Percentiles rank a stretch among this genome's conserved stretches.
Conservation (phyloP, 2,113 vertebrate species). For the Rhodinocichla rosea region DNA sequence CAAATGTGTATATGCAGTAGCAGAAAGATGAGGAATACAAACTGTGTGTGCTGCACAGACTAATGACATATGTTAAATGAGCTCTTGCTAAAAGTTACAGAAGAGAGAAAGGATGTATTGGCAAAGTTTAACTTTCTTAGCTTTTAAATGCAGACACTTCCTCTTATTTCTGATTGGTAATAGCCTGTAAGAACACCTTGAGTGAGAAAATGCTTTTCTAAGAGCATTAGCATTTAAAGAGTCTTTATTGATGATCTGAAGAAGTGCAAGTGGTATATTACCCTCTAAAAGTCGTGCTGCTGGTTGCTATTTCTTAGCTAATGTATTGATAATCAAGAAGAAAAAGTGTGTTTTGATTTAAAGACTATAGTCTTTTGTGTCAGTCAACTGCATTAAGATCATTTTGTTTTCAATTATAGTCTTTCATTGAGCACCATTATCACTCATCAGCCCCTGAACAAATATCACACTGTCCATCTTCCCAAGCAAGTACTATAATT, state of each 20-base stretch:
- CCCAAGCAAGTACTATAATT: conserved; percentile 41
- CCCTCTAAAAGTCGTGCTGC: conserved; percentile 9
- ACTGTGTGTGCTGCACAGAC: not conserved
- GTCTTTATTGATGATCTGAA: not conserved
- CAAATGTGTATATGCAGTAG: not conserved
- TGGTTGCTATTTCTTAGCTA: conserved; percentile 32
- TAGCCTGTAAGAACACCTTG: not conserved
- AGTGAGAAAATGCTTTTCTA: not conserved
- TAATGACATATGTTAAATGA: not conserved
- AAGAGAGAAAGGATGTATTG: not conserved
- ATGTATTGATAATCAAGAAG: conserved; percentile 46
- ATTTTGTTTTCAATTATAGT: conserved; percentile 48
- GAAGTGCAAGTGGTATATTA: not conserved
- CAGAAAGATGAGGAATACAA: not conserved
- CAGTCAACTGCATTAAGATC: conserved; percentile 18
- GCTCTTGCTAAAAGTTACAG: not conserved
- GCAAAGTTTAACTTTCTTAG: not conserved
- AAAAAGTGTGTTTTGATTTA: conserved; percentile 51
- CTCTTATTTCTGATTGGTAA: conserved; percentile 21
- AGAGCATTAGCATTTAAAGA: conserved; percentile 46
- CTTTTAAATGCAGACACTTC: not conserved
- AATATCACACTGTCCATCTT: conserved; percentile 47
- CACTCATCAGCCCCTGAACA: conserved; percentile 26
- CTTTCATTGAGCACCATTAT: conserved; percentile 30
- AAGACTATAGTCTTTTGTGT: conserved; percentile 22